Base-by-base conservation (phyloP, 2,888 invertebrate genomes). In the Nomada fucata region DNA sequence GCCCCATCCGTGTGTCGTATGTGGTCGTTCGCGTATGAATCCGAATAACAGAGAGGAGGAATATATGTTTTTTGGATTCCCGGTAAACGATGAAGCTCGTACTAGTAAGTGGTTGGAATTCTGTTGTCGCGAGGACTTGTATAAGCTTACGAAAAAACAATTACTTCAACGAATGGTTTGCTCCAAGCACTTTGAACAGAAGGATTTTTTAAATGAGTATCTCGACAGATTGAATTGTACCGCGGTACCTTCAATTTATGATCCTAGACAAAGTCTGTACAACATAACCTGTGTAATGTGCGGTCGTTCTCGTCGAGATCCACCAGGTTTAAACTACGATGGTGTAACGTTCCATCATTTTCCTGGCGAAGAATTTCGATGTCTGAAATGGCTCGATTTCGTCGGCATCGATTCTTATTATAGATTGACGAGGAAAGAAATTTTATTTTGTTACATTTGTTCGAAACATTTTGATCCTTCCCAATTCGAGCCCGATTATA, bases 1-100 rank as follows among this genome's bases (percentile, higher is more conserved):
- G 93, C 93, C 93, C 61, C 93, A 94, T 89, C 93, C 93, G 2
- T 94, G 93, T 64, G 93, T 92, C 15, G 93, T 94, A 20, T 94
- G 93, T 79, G 93, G 93, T 44, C 92, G 93, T 85, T 93, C 93
- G 26, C 93, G 93, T 23, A 92, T 94, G 93, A 93, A 94, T 76
- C 93, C 93, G 2, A 93, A 92, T 71, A 94, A 94, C 70, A 91
- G 92, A 2, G 91, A 91, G 74, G 93, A 94, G 63, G 93, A 94
- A 50, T 94, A 94, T 63, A 91, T 91, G 86, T 94, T 93, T 76
- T 94, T 93, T 77, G 93, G 93, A n/a, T 93, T 93, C 73, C 93
- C 93, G 0, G 93, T 93, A 0, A 93, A 93, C 73, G 92, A 93
- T 59, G 93, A 93, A 67, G 50, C 76, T 1, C 89, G 93, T 9